Percentiles rank a stretch among this genome's conserved stretches.
phyloP scores from a whole-genome alignment of 2,797 vertebrate species.

The Oceanodroma leucorhoa region DNA sequence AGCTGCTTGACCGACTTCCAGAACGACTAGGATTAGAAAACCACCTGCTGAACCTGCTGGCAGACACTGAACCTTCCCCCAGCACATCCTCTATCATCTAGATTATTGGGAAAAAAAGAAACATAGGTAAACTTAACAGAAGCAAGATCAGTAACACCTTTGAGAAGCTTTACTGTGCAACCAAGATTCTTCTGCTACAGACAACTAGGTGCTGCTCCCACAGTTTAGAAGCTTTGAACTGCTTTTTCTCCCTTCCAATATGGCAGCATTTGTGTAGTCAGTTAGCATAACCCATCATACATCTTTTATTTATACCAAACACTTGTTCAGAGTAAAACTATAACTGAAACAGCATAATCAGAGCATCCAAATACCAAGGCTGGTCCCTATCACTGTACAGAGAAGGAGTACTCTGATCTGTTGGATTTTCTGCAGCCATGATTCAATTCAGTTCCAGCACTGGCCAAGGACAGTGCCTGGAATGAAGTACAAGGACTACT shows the following conservation, averaged over 20 bases:
- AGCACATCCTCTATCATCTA: slow-evolving; percentile 98
- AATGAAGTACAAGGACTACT: not conserved
- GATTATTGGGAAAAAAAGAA: not conserved
- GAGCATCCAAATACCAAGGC: not conserved
- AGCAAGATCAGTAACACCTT: not conserved
- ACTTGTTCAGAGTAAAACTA: not conserved
- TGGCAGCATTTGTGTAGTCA: not conserved
- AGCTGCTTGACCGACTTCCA: slow-evolving; percentile 92
- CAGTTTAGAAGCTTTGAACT: not conserved
- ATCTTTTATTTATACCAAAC: not conserved
- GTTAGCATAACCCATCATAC: not conserved
- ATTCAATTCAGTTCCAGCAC: not conserved
- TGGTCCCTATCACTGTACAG: not conserved
- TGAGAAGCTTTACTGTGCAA: slow-evolving; percentile 68
- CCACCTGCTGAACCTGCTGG: slow-evolving; percentile 95
- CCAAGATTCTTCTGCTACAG: not conserved
- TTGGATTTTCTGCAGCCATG: not conserved
- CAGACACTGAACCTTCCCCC: slow-evolving; percentile 89
- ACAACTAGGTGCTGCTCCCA: not conserved
- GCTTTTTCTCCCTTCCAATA: not conserved
- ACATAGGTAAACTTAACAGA: not conserved
- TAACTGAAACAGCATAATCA: not conserved
- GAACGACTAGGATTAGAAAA: slow-evolving; percentile 93
- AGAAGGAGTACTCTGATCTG: not conserved
- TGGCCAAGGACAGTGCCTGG: not conserved